These are phyloP conservation scores for Kryphioiulus occultus DNA, from an alignment of 2,888 invertebrate species.

Conservation along the genomic window DNA sequence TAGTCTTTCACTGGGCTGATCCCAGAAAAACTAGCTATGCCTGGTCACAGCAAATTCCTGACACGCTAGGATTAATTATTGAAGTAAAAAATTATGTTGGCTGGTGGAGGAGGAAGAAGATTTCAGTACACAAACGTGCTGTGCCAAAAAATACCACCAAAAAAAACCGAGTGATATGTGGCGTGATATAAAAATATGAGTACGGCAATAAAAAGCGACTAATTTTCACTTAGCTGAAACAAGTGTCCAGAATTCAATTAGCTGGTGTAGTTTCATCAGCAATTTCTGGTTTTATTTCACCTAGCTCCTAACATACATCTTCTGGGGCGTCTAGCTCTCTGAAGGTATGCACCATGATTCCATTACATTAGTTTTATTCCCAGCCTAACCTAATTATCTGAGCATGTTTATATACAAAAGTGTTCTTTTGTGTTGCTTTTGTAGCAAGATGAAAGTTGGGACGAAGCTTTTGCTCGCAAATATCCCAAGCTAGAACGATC, in stretches of 20 bases:
- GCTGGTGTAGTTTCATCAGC: background rate
- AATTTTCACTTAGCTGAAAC: background rate
- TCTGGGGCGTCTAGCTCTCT: background rate
- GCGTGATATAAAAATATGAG: slow-evolving; percentile 11
- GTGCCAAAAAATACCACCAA: too few species aligned
- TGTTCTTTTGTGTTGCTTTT: background rate
- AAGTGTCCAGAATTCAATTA: slow-evolving; percentile 25
- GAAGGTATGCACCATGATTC: background rate
- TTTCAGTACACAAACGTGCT: too few species aligned
- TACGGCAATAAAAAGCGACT: background rate
- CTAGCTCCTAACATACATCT: background rate
- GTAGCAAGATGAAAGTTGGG: background rate
- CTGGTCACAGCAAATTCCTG: background rate
- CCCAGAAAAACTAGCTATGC: background rate
- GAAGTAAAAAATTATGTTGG: slow-evolving; percentile 21
- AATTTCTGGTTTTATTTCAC: background rate
- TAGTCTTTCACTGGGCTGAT: background rate
- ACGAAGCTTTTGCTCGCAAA: background rate
- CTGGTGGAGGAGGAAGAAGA: too few species aligned
- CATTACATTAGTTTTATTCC: background rate
- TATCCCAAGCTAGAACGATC: background rate
- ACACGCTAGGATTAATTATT: background rate
- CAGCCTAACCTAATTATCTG: background rate
- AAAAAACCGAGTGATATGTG: background rate
- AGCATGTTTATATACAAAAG: background rate